These are phyloP conservation scores for Tapera naevia DNA, from an alignment of 2,797 vertebrate genomes.

Conservation along the genomic window DNA sequence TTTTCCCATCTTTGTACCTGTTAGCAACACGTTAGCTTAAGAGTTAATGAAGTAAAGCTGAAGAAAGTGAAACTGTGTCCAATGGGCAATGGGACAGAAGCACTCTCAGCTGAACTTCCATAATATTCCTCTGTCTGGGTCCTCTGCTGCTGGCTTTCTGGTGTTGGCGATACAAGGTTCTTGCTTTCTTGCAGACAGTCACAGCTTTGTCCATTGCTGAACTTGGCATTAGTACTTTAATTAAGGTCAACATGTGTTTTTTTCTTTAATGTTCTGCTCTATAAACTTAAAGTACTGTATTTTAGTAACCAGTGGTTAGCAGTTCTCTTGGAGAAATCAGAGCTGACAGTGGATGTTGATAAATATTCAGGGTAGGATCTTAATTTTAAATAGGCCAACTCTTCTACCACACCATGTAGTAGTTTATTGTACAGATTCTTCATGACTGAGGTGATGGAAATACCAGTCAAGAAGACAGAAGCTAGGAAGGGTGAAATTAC, in stretches of 20 bases:
- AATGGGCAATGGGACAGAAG: neutral
- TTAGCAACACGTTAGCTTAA: slow-evolving; percentile 15
- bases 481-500: neutral
- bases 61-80: neutral
- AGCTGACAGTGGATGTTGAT: neutral
- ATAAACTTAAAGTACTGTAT: neutral
- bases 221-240: neutral
- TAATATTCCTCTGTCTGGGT: neutral
- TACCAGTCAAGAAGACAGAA: neutral
- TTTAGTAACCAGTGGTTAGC: neutral
- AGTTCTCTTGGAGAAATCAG: neutral
- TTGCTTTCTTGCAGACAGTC: neutral
- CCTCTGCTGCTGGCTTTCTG: neutral
- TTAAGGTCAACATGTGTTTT: neutral
- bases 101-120: neutral
- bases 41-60: slow-evolving; percentile 14
- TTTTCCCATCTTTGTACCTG: neutral
- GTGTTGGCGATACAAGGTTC: neutral
- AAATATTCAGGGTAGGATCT: neutral
- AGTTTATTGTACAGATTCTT: neutral
- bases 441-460: neutral
- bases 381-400: neutral
- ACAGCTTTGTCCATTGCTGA: neutral
- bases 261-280: neutral
- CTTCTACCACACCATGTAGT: neutral